Conservation (phyloP, 2,888 invertebrate species). For the Bembecia ichneumoniformis region DNA sequence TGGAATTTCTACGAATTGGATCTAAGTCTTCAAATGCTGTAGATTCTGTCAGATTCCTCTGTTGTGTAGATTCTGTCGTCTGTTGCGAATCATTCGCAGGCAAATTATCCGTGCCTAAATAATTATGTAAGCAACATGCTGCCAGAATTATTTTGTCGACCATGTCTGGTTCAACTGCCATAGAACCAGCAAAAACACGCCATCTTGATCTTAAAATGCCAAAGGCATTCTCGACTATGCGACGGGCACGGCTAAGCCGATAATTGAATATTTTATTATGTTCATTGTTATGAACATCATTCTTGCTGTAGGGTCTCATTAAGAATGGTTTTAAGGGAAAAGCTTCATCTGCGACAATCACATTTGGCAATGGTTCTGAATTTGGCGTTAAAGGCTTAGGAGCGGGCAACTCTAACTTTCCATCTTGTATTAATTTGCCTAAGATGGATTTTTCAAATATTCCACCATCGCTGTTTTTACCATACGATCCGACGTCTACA, state of each 20-base stretch:
- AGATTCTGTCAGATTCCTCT: too few relatives aligned
- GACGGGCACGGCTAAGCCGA: conserved; percentile 7
- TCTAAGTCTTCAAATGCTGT: neutral
- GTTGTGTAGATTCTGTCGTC: too few relatives aligned
- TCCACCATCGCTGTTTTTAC: conserved; percentile 11
- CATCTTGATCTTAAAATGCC: conserved; percentile 9
- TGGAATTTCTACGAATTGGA: neutral
- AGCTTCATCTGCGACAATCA: conserved; percentile 11
- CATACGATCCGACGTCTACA: conserved; percentile 11
- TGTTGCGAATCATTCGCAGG: neutral
- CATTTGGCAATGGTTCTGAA: conserved; percentile 7
- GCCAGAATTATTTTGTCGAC: neutral
- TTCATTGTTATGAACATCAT: neutral
- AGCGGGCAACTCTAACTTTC: conserved; percentile 1
- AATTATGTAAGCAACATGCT: neutral
- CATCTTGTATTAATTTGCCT: conserved; percentile 7
- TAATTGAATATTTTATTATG: conserved; percentile 2
- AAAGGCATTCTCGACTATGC: conserved; percentile 11
- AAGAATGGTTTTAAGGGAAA: conserved; percentile 10
- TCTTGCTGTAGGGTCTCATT: conserved; percentile 8
- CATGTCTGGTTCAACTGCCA: conserved; percentile 8
- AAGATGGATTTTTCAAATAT: conserved; percentile 8
- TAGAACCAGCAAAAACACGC: conserved; percentile 9
- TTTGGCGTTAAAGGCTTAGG: neutral
- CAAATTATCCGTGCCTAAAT: neutral